Percentiles rank a stretch among this genome's conserved stretches.
phyloP scores from a whole-genome alignment of 2,113 vertebrate species.

The Zeus faber region DNA sequence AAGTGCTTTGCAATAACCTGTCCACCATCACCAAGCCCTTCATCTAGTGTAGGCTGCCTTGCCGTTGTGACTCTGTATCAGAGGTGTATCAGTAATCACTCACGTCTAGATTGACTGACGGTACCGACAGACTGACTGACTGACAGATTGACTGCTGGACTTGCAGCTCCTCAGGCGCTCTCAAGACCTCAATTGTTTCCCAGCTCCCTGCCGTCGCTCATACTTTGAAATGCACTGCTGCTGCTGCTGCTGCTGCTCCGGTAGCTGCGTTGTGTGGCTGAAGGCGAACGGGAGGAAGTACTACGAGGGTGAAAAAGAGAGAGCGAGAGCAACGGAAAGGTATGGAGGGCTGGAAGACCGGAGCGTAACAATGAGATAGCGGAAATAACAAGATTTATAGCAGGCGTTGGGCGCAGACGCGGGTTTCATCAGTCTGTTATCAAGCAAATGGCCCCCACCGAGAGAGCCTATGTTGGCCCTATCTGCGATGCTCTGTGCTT shows the following conservation, averaged over 20 bases:
- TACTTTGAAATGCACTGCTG: slow-evolving; percentile 40
- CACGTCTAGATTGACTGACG: neutral
- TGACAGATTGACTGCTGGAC: neutral
- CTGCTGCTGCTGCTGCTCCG: slow-evolving; percentile 18
- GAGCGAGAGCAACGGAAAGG: neutral
- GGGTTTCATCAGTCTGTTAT: slow-evolving; percentile 68
- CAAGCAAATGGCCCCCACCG: slow-evolving; percentile 60
- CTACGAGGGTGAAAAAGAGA: slow-evolving; percentile 24
- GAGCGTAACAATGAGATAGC: slow-evolving; percentile 64
- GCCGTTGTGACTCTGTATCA: too few relatives aligned
- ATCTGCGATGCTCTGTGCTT: slow-evolving; percentile 19
- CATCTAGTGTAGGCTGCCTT: too few relatives aligned
- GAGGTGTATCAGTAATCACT: too few relatives aligned
- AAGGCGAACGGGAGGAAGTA: neutral
- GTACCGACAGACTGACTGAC: too few relatives aligned
- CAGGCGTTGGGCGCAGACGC: slow-evolving; percentile 48
- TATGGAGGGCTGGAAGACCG: slow-evolving; percentile 20
- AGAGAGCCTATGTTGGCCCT: slow-evolving; percentile 21
- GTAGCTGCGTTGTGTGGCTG: slow-evolving; percentile 20
- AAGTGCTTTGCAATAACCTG: too few relatives aligned
- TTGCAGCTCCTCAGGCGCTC: slow-evolving; percentile 3
- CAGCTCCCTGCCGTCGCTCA: slow-evolving; percentile 7
- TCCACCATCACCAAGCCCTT: too few relatives aligned
- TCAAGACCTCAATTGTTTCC: slow-evolving; percentile 29
- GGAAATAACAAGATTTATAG: slow-evolving; percentile 75